A percentile compares a stretch with the other conserved stretches of the same genome.
phyloP scores from a whole-genome alignment of 2,113 vertebrate species.

The Cyprinodon brontotheroides region DNA sequence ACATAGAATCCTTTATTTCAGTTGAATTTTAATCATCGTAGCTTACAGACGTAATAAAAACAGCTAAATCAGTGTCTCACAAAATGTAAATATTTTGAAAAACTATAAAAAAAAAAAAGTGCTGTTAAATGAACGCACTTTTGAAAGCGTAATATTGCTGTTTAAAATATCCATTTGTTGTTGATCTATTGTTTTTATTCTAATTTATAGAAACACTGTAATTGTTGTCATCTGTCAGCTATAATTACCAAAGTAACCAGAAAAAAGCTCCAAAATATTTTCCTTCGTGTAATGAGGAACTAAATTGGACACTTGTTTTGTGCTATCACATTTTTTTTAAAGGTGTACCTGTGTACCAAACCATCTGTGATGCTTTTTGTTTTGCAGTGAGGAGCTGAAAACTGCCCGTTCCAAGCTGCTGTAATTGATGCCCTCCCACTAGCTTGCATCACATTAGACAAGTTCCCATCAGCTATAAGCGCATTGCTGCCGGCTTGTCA shows the following conservation, averaged over 20 bases:
- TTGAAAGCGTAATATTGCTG: background rate
- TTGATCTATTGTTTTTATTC: background rate
- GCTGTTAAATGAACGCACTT: too few species aligned
- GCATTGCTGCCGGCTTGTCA: constrained; percentile 2
- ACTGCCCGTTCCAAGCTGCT: background rate
- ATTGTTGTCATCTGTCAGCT: background rate
- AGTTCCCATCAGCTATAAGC: constrained; percentile 31
- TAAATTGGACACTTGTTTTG: background rate
- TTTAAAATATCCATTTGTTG: background rate
- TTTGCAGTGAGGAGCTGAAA: constrained; percentile 7
- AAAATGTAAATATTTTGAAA: background rate
- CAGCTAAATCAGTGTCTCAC: background rate
- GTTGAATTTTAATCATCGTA: background rate
- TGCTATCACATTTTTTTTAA: background rate
- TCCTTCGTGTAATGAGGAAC: background rate
- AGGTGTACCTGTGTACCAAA: background rate
- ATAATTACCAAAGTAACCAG: background rate
- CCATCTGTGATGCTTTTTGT: background rate
- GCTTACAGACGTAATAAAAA: background rate
- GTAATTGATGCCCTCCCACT: constrained; percentile 34
- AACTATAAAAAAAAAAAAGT: background rate
- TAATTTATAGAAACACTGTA: background rate
- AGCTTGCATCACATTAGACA: constrained; percentile 34
- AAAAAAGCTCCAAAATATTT: background rate
- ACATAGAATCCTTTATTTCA: background rate